Percentiles rank a stretch among this genome's conserved stretches.
Evolutionary conservation across 2,113 vertebrate genomes (phyloP).

Genomic region (Limnothrissa miodon): DNA sequence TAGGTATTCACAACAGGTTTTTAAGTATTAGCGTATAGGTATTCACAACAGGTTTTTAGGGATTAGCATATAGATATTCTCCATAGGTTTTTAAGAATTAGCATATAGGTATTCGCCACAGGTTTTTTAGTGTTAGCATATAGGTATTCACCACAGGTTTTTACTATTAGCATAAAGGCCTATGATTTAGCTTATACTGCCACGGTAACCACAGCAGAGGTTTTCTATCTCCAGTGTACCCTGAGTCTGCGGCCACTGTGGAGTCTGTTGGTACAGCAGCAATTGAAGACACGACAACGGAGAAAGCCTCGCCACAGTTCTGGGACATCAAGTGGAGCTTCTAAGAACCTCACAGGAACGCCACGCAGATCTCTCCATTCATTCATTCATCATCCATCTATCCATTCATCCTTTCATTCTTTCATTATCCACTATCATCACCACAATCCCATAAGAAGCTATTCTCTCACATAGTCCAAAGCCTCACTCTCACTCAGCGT

Average conservation of each 20-base stretch:
- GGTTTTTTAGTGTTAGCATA: too few species aligned
- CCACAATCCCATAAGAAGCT: neutral
- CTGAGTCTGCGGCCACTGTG: constrained; percentile 22
- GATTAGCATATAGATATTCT: neutral
- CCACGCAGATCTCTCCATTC: neutral
- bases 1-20: neutral
- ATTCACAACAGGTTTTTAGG: neutral
- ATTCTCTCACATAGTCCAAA: neutral
- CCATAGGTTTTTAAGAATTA: neutral
- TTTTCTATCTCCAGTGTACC: constrained; percentile 26
- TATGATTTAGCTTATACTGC: too few species aligned
- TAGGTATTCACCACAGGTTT: too few species aligned
- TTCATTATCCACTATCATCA: neutral
- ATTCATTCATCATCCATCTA: constrained; percentile 5
- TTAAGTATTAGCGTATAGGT: neutral
- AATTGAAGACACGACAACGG: constrained; percentile 42
- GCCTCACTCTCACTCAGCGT: neutral
- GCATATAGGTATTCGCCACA: neutral
- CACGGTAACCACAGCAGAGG: neutral
- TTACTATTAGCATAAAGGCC: too few species aligned
- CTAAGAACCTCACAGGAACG: constrained; percentile 40
- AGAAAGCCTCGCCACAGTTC: constrained; percentile 47
- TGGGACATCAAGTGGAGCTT: constrained; percentile 61
- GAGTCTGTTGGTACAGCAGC: constrained; percentile 36
- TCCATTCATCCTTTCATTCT: neutral